These are phyloP conservation scores for Fulica atra DNA, from an alignment of 2,113 vertebrate genomes.

Conservation along the genomic window DNA sequence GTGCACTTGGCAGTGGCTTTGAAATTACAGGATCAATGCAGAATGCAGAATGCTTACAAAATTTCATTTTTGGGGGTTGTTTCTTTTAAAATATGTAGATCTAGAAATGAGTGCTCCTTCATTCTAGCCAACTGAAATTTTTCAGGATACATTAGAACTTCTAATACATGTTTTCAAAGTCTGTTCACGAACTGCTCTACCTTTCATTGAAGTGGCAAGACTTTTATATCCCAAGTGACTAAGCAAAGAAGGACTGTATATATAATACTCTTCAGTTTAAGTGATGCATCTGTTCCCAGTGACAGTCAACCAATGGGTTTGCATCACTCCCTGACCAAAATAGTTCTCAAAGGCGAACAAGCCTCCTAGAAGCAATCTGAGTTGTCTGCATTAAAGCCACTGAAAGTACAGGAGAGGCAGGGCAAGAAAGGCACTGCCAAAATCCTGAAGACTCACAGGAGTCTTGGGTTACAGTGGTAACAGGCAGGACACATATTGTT, in stretches of 20 bases:
- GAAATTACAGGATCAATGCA: not conserved
- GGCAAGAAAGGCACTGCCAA: not conserved
- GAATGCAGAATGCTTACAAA: not conserved
- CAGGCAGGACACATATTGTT: not conserved
- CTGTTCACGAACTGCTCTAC: not conserved
- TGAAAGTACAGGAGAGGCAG: not conserved
- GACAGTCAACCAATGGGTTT: not conserved
- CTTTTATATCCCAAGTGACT: not conserved
- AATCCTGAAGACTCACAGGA: not conserved
- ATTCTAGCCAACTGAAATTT: not conserved
- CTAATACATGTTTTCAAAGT: fast-evolving
- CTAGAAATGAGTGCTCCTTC: not conserved
- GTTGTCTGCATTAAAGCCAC: not conserved
- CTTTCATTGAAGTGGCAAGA: not conserved
- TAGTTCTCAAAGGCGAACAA: not conserved
- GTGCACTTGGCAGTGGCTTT: not conserved
- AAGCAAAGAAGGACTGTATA: not conserved
- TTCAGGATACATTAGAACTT: not conserved
- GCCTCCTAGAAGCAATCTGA: not conserved
- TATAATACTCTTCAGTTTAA: not conserved
- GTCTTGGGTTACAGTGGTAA: too few species aligned
- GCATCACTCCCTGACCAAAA: not conserved
- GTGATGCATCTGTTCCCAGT: not conserved
- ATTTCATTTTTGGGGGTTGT: too few species aligned
- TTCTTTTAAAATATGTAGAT: not conserved